These are phyloP conservation scores for Norana najaformis DNA, from an alignment of 2,888 invertebrate genomes.

Conservation along the genomic window DNA sequence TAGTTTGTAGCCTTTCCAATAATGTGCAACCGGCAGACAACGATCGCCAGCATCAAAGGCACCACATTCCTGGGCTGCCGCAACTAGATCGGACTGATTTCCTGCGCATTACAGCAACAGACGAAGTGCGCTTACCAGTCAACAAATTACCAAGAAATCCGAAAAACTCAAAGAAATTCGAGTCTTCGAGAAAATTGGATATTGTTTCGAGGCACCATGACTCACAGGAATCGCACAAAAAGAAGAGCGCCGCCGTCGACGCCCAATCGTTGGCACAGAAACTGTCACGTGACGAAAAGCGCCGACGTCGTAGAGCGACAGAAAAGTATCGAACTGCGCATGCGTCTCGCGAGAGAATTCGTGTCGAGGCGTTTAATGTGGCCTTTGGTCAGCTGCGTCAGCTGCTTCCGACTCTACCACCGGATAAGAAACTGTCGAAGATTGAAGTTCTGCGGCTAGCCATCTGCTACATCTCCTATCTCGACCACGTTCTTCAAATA, in stretches of 20 bases:
- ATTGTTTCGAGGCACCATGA: not conserved
- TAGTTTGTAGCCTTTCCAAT: not conserved
- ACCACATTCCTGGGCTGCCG: not conserved
- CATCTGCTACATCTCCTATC: slow-evolving; percentile 95
- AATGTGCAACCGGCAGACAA: not conserved
- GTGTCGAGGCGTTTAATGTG: slow-evolving; percentile 96
- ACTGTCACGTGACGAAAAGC: slow-evolving; percentile 67
- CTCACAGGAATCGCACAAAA: not conserved
- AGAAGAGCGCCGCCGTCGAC: not conserved
- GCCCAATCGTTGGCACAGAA: not conserved
- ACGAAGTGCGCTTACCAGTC: not conserved
- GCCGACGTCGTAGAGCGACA: slow-evolving; percentile 87
- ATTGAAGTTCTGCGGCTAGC: slow-evolving; percentile 94
- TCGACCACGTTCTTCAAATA: slow-evolving; percentile 80
- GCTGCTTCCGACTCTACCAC: slow-evolving; percentile 88
- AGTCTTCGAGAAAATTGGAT: not conserved
- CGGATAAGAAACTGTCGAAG: slow-evolving; percentile 96
- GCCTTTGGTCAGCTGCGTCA: slow-evolving; percentile 89
- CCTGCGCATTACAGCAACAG: not conserved
- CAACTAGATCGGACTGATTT: not conserved
- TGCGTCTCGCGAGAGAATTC: slow-evolving; percentile 90
- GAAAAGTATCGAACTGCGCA: slow-evolving; percentile 92
- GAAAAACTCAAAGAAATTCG: not conserved
- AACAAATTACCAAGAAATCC: not conserved
- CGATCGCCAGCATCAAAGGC: not conserved